Conservation (phyloP, 2,113 vertebrate species). For the Varanus salvator region DNA sequence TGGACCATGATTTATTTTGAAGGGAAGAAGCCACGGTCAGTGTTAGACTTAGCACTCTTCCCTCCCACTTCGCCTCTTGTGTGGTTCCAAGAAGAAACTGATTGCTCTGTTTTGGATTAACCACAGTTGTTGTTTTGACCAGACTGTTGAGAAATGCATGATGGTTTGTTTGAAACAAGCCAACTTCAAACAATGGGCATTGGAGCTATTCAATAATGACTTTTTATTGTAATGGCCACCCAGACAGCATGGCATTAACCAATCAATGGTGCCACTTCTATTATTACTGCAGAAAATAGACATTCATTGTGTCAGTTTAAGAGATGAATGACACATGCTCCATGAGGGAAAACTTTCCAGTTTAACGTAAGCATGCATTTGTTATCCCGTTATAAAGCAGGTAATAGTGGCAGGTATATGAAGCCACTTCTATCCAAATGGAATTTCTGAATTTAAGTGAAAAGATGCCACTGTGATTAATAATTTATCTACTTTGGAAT, state of each 20-base stretch:
- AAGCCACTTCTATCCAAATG: background rate
- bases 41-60: no score
- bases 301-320: background rate
- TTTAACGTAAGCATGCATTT: background rate
- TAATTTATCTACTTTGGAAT: slow-evolving; percentile 46
- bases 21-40: no score
- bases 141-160: background rate
- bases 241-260: no score
- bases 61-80: no score
- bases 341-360: no score
- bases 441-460: background rate
- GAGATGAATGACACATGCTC: no score
- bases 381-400: background rate
- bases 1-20: no score
- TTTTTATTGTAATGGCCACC: no score
- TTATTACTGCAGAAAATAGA: background rate
- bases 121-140: background rate
- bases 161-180: background rate
- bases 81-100: no score
- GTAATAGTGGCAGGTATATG: background rate
- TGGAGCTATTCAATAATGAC: background rate
- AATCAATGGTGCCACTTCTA: background rate
- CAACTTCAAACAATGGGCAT: no score
- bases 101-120: no score
- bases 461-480: slow-evolving; percentile 18